These are phyloP conservation scores for Teleiodes luculella DNA, from an alignment of 2,888 invertebrate genomes.

Conservation along the genomic window DNA sequence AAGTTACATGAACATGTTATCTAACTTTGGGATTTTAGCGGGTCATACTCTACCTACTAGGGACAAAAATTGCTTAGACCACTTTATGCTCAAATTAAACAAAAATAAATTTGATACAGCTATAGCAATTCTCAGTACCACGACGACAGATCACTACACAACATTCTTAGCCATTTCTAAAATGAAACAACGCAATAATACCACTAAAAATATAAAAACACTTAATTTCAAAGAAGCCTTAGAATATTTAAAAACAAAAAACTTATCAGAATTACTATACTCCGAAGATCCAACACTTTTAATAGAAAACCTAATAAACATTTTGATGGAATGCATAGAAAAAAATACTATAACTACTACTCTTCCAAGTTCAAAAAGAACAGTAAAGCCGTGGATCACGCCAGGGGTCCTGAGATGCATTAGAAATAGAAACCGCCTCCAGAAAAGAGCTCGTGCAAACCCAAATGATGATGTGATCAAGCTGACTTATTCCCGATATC, in stretches of 20 bases:
- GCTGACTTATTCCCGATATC: not conserved
- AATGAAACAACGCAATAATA: not conserved
- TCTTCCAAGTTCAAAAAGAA: not conserved
- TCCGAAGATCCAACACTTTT: not conserved
- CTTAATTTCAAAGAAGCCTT: not conserved
- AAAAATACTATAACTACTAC: not conserved
- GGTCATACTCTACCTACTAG: not conserved
- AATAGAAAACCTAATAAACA: not conserved
- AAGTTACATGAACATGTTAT: not conserved
- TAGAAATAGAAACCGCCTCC: not conserved
- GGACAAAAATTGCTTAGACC: not conserved
- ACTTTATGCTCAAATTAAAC: conserved; percentile 3
- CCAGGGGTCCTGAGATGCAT: not conserved
- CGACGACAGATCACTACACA: not conserved
- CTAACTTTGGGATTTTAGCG: not conserved
- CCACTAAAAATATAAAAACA: not conserved
- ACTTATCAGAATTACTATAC: not conserved
- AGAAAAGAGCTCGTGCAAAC: not conserved
- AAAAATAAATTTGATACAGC: not conserved
- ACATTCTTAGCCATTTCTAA: not conserved
- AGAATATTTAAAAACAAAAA: not conserved
- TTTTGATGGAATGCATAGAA: not conserved
- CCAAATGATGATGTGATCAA: not conserved
- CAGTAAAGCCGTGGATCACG: not conserved
- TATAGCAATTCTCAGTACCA: not conserved